Conservation (phyloP, 2,797 vertebrate genomes). For the Phrynocephalus vlangalii region DNA sequence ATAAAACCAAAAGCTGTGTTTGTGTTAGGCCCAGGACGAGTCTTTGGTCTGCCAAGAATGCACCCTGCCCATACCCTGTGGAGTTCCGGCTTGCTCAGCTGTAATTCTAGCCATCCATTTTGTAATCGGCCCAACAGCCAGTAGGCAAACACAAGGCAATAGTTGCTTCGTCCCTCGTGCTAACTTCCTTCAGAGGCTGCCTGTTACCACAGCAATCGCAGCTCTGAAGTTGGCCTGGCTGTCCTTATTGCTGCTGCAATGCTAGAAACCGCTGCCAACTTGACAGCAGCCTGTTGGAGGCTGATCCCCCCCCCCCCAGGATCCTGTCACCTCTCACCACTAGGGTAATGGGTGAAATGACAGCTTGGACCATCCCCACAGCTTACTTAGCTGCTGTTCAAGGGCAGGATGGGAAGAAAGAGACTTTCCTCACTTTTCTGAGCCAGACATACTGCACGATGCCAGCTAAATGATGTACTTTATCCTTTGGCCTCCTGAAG, state of each 20-base stretch:
- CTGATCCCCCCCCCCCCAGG: background rate
- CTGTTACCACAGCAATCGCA: slow-evolving; percentile 21
- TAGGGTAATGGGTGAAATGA: background rate
- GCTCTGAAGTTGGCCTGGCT: background rate
- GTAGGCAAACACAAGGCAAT: fast-evolving
- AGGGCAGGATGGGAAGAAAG: background rate
- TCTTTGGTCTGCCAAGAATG: fast-evolving
- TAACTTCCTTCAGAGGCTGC: fast-evolving
- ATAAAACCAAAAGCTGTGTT: too few species aligned
- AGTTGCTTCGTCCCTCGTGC: slow-evolving; percentile 9
- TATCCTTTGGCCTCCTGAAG: slow-evolving; percentile 28
- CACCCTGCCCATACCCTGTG: fast-evolving
- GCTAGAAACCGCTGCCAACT: background rate
- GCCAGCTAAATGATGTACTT: slow-evolving; percentile 15
- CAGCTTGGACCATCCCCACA: slow-evolving; percentile 14
- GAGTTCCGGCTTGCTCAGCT: slow-evolving; percentile 19
- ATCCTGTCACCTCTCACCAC: slow-evolving; percentile 15
- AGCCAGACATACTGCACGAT: slow-evolving; percentile 21
- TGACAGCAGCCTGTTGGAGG: slow-evolving; percentile 41
- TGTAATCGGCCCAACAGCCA: fast-evolving
- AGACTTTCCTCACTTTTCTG: slow-evolving; percentile 42
- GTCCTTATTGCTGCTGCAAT: slow-evolving; percentile 1
- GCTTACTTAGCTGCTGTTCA: background rate
- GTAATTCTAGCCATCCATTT: slow-evolving; percentile 22
- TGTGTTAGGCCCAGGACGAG: too few species aligned